A percentile compares a stretch with the other conserved stretches of the same genome.
These are phyloP conservation scores for Copidosoma floridanum DNA, from an alignment of 1,140 invertebrate genomes.

Conservation along the genomic window DNA sequence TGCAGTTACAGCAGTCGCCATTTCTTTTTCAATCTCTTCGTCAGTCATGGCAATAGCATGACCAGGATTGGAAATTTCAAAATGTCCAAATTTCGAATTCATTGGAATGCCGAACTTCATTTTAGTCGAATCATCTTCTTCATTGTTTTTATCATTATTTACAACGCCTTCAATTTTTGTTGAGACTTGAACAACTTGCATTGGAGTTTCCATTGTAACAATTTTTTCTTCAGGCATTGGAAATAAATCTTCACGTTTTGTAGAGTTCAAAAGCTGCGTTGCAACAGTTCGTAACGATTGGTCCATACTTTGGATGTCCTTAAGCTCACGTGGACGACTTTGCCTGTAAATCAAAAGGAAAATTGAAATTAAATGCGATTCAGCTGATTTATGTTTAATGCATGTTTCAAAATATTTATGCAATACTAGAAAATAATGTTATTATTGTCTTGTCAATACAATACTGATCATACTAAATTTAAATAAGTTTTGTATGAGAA, in stretches of 20 bases:
- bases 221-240: constrained; percentile 26
- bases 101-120: constrained; percentile 44
- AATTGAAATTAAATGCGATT: too few relatives aligned
- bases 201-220: constrained; percentile 15
- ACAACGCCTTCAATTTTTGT: neutral
- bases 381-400: too few relatives aligned
- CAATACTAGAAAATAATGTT: too few relatives aligned
- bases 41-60: constrained; percentile 55
- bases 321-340: constrained; percentile 32
- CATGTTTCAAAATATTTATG: too few relatives aligned
- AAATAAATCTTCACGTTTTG: constrained; percentile 24
- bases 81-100: constrained; percentile 53
- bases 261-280: constrained; percentile 49
- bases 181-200: constrained; percentile 14
- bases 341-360: constrained; percentile 26
- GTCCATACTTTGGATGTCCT: constrained; percentile 49
- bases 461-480: too few relatives aligned
- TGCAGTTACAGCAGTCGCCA: constrained; percentile 34
- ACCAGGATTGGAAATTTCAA: constrained; percentile 51
- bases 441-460: too few relatives aligned
- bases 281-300: constrained; percentile 50
- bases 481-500: too few relatives aligned
- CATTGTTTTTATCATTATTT: neutral
- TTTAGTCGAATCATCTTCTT: constrained; percentile 15
- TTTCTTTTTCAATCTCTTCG: constrained; percentile 50